Conservation (phyloP, 2,797 vertebrate species). For the Potorous gilbertii region DNA sequence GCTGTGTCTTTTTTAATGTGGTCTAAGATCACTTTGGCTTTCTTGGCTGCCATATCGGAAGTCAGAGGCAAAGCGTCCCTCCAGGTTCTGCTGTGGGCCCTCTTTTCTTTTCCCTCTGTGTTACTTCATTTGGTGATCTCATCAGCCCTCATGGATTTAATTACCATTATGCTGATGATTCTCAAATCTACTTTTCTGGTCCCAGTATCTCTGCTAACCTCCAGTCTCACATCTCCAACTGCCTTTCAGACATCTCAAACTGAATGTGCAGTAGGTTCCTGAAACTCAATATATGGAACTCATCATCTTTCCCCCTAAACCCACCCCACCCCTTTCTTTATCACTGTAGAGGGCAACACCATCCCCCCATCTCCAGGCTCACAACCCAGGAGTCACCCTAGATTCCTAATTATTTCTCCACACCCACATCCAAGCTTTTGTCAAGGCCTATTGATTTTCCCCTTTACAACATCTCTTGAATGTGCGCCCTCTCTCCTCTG, state of each 20-base stretch:
- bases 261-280: not conserved
- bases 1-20: not conserved
- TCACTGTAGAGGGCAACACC: not conserved
- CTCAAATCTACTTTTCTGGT: not conserved
- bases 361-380: not conserved
- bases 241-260: not conserved
- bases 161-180: not conserved
- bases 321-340: not conserved
- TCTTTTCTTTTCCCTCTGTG: not conserved
- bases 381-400: not conserved
- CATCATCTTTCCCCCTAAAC: not conserved
- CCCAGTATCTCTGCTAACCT: not conserved
- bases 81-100: not conserved
- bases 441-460: not conserved
- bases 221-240: not conserved
- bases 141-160: not conserved
- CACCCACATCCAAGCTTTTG: not conserved
- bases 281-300: not conserved
- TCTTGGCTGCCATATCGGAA: not conserved
- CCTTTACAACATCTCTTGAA: not conserved
- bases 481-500: not conserved
- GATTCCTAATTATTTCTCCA: not conserved
- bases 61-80: not conserved
- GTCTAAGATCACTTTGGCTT: not conserved
- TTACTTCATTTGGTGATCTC: not conserved